These are phyloP conservation scores for Melieria omissa DNA, from an alignment of 2,888 invertebrate species.

Conservation along the genomic window DNA sequence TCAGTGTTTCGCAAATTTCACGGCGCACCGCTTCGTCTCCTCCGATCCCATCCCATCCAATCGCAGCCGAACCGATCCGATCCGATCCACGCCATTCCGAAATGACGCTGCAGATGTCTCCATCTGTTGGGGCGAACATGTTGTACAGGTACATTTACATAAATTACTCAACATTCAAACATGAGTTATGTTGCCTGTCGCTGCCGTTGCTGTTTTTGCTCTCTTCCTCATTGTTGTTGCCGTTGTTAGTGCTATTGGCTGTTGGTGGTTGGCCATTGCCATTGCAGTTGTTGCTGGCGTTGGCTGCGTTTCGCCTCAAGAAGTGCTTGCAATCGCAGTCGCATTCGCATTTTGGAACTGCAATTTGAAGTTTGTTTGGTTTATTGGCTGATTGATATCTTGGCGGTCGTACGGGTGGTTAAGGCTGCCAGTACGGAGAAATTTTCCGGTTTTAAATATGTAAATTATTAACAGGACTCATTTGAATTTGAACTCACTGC, in stretches of 20 bases:
- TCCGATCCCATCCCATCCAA: no score
- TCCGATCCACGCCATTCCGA: no score
- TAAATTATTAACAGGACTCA: no score
- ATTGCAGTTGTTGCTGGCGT: constrained; percentile 5
- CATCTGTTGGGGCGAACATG: constrained; percentile 25
- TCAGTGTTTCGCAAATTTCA: constrained; percentile 7
- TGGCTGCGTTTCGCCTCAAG: neutral
- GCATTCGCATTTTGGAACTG: constrained; percentile 5
- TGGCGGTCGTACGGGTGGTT: constrained; percentile 7
- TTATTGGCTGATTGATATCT: constrained; percentile 34
- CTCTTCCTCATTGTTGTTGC: neutral
- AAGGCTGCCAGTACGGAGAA: no score
- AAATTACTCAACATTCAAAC: constrained; percentile 34
- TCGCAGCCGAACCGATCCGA: no score
- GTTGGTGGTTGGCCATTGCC: neutral
- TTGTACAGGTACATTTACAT: constrained; percentile 29
- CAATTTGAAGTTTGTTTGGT: constrained; percentile 1
- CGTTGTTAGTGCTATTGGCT: neutral
- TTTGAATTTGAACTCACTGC: no score
- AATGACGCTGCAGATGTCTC: constrained; percentile 21
- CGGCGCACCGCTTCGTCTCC: no score
- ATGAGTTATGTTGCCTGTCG: constrained; percentile 31
- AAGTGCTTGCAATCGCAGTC: neutral
- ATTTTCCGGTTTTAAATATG: no score
- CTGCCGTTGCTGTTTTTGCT: constrained; percentile 5